phyloP scores from a whole-genome alignment of 2,113 vertebrate species.

The Ceyx margarethae region DNA sequence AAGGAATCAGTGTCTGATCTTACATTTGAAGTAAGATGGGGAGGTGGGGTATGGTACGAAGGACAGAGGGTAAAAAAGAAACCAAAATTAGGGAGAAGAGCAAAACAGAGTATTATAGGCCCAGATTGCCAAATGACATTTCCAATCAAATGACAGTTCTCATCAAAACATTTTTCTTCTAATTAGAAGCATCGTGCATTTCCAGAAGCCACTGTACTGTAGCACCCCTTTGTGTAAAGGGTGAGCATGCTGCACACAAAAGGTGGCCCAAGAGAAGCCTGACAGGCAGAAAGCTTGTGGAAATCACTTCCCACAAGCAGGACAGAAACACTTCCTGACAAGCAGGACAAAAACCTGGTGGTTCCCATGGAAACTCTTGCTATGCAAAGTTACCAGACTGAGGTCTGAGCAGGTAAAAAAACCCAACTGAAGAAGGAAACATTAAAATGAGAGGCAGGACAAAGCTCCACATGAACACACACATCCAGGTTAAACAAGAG shows the following conservation, averaged over 20 bases:
- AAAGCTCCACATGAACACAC: neutral
- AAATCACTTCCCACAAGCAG: neutral
- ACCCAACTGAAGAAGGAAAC: neutral
- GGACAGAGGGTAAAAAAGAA: neutral
- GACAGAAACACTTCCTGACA: neutral
- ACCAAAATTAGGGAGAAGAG: neutral
- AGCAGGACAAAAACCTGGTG: neutral
- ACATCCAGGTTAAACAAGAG: neutral
- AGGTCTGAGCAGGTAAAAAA: neutral
- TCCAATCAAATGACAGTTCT: conserved; percentile 13
- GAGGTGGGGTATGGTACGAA: neutral
- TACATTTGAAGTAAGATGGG: too few species aligned
- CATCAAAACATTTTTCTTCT: neutral
- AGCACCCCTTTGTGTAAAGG: too few species aligned
- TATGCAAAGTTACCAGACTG: too few species aligned
- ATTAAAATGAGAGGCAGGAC: neutral
- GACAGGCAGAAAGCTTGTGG: neutral
- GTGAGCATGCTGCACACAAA: neutral
- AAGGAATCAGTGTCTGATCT: too few species aligned
- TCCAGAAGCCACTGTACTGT: neutral
- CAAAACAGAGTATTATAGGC: neutral
- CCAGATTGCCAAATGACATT: conserved; percentile 12
- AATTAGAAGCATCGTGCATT: neutral
- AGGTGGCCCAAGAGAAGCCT: neutral
- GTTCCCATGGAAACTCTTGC: neutral